phyloP scores from a whole-genome alignment of 2,113 vertebrate species.

The Eurypyga helias region DNA sequence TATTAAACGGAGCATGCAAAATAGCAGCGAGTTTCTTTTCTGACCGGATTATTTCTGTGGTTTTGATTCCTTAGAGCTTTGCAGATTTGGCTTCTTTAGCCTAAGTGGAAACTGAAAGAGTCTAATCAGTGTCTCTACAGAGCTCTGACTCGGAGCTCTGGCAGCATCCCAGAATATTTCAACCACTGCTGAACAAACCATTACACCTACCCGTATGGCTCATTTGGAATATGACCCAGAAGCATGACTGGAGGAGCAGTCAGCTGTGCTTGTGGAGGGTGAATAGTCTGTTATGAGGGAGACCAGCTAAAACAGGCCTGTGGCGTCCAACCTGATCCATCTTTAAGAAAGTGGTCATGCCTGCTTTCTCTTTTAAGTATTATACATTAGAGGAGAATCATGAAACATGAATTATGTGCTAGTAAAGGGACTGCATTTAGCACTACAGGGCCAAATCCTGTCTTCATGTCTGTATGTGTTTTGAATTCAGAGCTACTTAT shows the following conservation, averaged over 20 bases:
- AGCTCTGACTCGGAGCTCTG: neutral
- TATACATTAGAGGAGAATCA: neutral
- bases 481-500: neutral
- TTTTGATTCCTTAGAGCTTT: slow-evolving; percentile 29
- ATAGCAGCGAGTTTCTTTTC: neutral
- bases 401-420: neutral
- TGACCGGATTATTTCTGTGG: neutral
- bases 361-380: neutral
- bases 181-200: slow-evolving; percentile 18
- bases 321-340: accelerated
- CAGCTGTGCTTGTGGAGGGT: neutral
- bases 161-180: slow-evolving; percentile 29
- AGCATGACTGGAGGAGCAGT: neutral
- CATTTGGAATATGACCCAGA: slow-evolving; percentile 15
- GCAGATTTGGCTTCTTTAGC: neutral
- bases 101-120: neutral
- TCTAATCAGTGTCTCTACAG: neutral
- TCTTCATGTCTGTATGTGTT: neutral
- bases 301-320: neutral
- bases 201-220: slow-evolving; percentile 25
- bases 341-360: neutral
- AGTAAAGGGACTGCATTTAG: neutral
- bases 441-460: neutral
- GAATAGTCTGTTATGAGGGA: neutral
- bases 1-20: slow-evolving; percentile 42